Evolutionary conservation across 2,113 vertebrate genomes (phyloP), one percentile per base, ranked within the genome.

Genomic region (Pangasianodon gigas): DNA sequence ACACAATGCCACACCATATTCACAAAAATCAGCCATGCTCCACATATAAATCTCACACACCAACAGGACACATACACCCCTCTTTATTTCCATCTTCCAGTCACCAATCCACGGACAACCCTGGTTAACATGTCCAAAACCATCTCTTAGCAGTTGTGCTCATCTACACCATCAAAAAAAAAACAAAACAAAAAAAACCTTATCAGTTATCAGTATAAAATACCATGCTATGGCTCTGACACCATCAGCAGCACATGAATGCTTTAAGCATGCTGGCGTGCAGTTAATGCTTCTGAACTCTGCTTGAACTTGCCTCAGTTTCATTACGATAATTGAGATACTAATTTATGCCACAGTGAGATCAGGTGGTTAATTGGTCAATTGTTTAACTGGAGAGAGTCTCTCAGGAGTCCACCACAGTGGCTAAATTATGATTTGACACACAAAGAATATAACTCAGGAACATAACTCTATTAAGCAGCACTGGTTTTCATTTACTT

Each of bases 331-430:
- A 84, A 62, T 84, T 62, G 24, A 84, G 82, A 62, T 44, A 62
- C 21, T 62, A 62, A 84, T 84, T 84, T 46, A 44, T 24, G 10
- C 56, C 24, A 18, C 21, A 60, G 21, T 26, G 82, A 84, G 82
- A 84, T 84, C 82, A 41, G 82, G 56, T 84, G 82, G 82, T 44
- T 84, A 84, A 62, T 84, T 84, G 82, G 58, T 62, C 82, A 84
- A 29, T 84, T 84, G 56, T 62, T 62, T 84, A 84, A 84, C 46
- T 84, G 56, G 56, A 41, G 32, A 21, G 21, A 44, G 56, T 62
- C 56, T 84, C 82, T 84, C 24, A 44, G 82, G 56, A 84, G 56
- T 29, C 37, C 41, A 24, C 1, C 10, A 26, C 82, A 84, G 3
- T 44, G 56, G 82, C 21, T 14, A 46, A 46, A 46, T 84, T 46